These are phyloP conservation scores for Pherbina coryleti DNA, from an alignment of 2,888 invertebrate genomes.

Conservation along the genomic window DNA sequence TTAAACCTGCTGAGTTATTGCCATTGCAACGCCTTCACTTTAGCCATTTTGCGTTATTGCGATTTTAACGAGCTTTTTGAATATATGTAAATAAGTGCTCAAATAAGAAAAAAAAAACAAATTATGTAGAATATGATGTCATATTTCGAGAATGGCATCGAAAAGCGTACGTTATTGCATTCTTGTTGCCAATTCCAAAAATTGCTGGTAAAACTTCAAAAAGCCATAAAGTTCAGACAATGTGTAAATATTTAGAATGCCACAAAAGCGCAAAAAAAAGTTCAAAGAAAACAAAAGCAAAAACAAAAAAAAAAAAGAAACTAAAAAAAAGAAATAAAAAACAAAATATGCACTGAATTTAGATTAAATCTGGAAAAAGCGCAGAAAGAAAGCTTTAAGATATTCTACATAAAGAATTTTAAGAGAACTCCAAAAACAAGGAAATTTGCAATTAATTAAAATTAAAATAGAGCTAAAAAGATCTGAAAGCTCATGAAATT, in stretches of 20 bases:
- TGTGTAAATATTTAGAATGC: not conserved
- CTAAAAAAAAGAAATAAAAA: too few species aligned
- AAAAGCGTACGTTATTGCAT: not conserved
- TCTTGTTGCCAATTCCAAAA: not conserved
- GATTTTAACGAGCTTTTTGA: not conserved
- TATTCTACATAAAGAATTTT: too few species aligned
- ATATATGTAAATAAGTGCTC: too few species aligned
- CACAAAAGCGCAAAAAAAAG: not conserved
- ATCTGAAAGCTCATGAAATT: too few species aligned
- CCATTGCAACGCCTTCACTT: conserved; percentile 17
- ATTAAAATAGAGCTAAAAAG: too few species aligned
- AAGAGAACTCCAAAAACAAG: too few species aligned
- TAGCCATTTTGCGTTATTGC: not conserved
- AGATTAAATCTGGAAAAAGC: too few species aligned
- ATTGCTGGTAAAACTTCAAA: not conserved
- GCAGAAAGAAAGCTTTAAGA: too few species aligned
- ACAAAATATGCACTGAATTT: too few species aligned
- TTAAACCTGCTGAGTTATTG: not conserved
- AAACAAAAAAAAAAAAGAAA: not conserved
- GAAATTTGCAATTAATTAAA: too few species aligned
- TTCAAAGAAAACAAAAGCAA: not conserved
- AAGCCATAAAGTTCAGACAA: not conserved
- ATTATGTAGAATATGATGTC: not conserved
- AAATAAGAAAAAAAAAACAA: not conserved
- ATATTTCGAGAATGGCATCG: not conserved